Percentiles rank a stretch among this genome's conserved stretches.
These are phyloP conservation scores for Anoplolepis gracilipes DNA, from an alignment of 1,140 invertebrate species.

Conservation along the genomic window DNA sequence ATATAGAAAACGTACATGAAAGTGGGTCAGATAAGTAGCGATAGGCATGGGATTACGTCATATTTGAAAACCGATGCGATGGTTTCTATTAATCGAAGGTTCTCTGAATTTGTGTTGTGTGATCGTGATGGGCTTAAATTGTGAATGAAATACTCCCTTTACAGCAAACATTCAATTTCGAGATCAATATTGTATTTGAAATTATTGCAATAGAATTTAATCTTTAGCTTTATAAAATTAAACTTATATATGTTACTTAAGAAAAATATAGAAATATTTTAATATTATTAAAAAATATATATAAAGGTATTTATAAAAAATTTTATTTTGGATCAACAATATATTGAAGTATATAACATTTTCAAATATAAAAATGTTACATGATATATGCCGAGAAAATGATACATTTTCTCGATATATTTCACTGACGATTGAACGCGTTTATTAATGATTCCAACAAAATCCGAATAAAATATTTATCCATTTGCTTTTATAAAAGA, in stretches of 20 bases:
- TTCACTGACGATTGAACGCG: not conserved
- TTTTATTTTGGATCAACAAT: not conserved
- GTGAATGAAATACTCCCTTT: not conserved
- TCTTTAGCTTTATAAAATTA: not conserved
- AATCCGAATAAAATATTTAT: slow-evolving; percentile 18
- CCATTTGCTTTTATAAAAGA: not conserved
- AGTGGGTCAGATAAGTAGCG: slow-evolving; percentile 43
- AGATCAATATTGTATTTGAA: not conserved
- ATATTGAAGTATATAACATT: slow-evolving; percentile 7
- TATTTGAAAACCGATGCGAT: slow-evolving; percentile 9
- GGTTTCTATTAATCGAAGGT: slow-evolving; percentile 41
- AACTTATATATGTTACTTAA: not conserved
- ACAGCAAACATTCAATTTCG: slow-evolving; percentile 20
- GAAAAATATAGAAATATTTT: slow-evolving; percentile 3
- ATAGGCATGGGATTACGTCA: slow-evolving; percentile 14
- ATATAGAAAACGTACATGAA: slow-evolving; percentile 28
- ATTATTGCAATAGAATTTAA: slow-evolving; percentile 7
- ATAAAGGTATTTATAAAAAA: not conserved
- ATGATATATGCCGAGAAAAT: too few relatives aligned
- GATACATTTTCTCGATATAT: slow-evolving; percentile 25
- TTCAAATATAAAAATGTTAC: too few relatives aligned
- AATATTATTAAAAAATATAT: not conserved
- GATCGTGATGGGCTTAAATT: not conserved
- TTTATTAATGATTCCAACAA: slow-evolving; percentile 32
- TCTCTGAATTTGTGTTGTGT: slow-evolving; percentile 16